A percentile compares a stretch with the other conserved stretches of the same genome.
These are phyloP conservation scores for Spatulosminthurus flaviceps DNA, from an alignment of 2,888 invertebrate species.

Conservation along the genomic window DNA sequence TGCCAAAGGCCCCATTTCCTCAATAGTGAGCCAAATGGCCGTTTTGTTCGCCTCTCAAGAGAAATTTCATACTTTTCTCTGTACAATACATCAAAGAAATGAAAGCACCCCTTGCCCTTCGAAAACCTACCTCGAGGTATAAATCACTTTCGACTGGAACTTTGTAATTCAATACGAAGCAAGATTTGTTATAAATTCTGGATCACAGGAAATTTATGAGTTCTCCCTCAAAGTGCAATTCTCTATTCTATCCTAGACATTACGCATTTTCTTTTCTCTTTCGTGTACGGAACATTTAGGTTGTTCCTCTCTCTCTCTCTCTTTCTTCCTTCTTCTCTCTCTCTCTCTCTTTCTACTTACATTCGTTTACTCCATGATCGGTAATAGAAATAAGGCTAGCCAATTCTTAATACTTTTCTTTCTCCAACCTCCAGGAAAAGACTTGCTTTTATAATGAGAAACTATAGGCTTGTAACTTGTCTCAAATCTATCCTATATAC, in stretches of 20 bases:
- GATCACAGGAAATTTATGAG: slow-evolving; percentile 63
- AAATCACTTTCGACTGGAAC: slow-evolving; percentile 63
- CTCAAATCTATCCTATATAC: slow-evolving; percentile 11
- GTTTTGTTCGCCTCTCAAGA: slow-evolving; percentile 31
- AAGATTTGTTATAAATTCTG: slow-evolving; percentile 63
- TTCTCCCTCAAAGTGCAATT: slow-evolving; percentile 50
- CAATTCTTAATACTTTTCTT: not conserved
- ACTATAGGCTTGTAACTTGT: not conserved
- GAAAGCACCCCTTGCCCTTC: slow-evolving; percentile 45
- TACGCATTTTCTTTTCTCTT: slow-evolving; percentile 39
- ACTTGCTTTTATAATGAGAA: not conserved
- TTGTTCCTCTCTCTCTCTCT: slow-evolving; percentile 14
- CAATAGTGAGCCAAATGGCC: slow-evolving; percentile 40
- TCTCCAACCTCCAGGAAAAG: not conserved
- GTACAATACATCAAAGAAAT: slow-evolving; percentile 48
- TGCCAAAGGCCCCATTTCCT: slow-evolving; percentile 45
- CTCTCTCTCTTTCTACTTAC: not conserved
- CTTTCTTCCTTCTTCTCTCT: not conserved
- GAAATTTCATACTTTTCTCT: slow-evolving; percentile 47
- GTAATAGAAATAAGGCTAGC: not conserved
- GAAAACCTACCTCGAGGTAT: slow-evolving; percentile 54
- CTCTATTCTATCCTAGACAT: slow-evolving; percentile 38
- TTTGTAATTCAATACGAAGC: slow-evolving; percentile 63
- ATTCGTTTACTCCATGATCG: not conserved
- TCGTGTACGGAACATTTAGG: slow-evolving; percentile 21